phyloP scores from a whole-genome alignment of 2,113 vertebrate genomes.

The Mustela lutreola region DNA sequence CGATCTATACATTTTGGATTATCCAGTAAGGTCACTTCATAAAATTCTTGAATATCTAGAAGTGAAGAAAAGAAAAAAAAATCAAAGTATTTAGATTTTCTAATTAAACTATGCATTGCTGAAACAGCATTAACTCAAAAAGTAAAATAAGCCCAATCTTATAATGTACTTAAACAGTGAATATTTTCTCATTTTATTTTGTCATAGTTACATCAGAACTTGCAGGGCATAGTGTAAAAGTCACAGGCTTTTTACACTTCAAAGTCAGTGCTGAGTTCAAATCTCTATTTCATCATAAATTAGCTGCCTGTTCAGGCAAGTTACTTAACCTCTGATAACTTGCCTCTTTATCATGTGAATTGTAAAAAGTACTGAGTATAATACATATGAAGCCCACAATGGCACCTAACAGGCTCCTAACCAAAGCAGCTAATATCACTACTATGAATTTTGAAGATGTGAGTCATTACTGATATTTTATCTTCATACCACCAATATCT shows the following conservation, averaged over 20 bases:
- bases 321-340: slow-evolving; percentile 55
- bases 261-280: slow-evolving; percentile 25
- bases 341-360: slow-evolving; percentile 22
- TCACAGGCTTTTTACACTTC: background rate
- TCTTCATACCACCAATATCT: slow-evolving; percentile 37
- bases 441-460: background rate
- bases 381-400: background rate
- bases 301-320: background rate
- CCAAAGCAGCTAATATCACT: background rate
- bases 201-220: slow-evolving; percentile 34
- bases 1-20: slow-evolving; percentile 94
- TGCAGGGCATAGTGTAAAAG: background rate
- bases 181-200: slow-evolving; percentile 4
- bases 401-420: background rate
- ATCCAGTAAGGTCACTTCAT: slow-evolving; percentile 99
- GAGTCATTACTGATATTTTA: slow-evolving; percentile 35
- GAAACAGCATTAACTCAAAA: slow-evolving; percentile 53
- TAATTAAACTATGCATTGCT: slow-evolving; percentile 57
- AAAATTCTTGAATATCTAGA: slow-evolving; percentile 99
- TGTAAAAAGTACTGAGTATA: background rate
- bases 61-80: slow-evolving; percentile 51
- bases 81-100: slow-evolving; percentile 44
- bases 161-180: background rate
- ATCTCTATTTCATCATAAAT: slow-evolving; percentile 7
- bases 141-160: slow-evolving; percentile 28